Conservation (phyloP, 2,113 vertebrate species). For the Pseudorectes ferrugineus region DNA sequence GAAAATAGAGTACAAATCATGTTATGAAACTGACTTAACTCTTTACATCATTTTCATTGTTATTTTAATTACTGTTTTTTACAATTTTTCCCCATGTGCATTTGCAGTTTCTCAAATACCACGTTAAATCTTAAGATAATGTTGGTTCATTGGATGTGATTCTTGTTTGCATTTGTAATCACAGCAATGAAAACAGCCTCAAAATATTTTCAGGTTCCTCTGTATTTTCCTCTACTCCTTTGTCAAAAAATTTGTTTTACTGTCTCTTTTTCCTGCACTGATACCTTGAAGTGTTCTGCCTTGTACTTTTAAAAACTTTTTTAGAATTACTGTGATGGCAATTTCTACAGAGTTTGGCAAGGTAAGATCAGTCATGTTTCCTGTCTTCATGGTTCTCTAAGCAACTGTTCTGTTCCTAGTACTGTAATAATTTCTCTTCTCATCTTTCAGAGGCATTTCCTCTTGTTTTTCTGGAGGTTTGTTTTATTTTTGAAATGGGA, state of each 20-base stretch:
- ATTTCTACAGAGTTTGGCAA: not conserved
- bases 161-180: not conserved
- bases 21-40: constrained; percentile 24
- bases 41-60: not conserved
- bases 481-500: not conserved
- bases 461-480: not conserved
- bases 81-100: not conserved
- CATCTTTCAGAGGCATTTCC: not conserved
- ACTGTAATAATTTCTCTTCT: not conserved
- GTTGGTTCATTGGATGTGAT: not conserved
- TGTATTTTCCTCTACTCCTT: not conserved
- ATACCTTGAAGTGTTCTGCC: not conserved
- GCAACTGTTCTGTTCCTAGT: not conserved
- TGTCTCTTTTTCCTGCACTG: not conserved
- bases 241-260: not conserved
- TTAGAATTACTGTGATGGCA: not conserved
- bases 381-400: not conserved
- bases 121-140: not conserved
- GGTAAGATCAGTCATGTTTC: not conserved
- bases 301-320: not conserved
- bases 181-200: not conserved
- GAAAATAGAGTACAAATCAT: constrained; percentile 35
- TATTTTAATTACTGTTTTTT: not conserved
- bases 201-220: not conserved
- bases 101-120: not conserved